Percentiles rank a stretch among this genome's conserved stretches.
phyloP scores from a whole-genome alignment of 1,140 invertebrate genomes.

The Batillaria attramentaria region DNA sequence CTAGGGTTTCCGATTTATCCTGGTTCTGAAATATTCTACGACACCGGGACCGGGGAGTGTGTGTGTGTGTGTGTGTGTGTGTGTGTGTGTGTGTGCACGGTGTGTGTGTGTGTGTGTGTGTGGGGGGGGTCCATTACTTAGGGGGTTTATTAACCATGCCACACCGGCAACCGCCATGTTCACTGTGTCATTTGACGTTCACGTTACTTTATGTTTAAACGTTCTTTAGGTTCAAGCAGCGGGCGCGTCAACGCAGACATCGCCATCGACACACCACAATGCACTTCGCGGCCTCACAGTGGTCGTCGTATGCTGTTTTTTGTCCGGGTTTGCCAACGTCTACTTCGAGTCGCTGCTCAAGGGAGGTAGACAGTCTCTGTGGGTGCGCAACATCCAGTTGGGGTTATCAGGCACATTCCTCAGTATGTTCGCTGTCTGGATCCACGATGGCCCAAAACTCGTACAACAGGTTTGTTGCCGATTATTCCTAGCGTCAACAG shows the following conservation, averaged over 20 bases:
- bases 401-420: slow-evolving; percentile 75
- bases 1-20: no score
- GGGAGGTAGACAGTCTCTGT: slow-evolving; percentile 90
- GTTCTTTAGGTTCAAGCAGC: slow-evolving; percentile 64
- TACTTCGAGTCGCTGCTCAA: slow-evolving; percentile 99
- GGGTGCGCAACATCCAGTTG: slow-evolving; percentile 79
- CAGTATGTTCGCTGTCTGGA: slow-evolving; percentile 71
- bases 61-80: no score
- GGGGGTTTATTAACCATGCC: no score
- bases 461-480: slow-evolving; percentile 56
- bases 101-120: no score
- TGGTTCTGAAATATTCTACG: no score
- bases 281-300: slow-evolving; percentile 88
- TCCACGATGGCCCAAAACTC: slow-evolving; percentile 72
- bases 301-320: slow-evolving; percentile 89
- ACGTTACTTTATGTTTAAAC: no score
- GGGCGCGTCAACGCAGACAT: not conserved
- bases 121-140: no score
- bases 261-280: slow-evolving; percentile 63
- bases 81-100: no score
- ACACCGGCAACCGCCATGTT: no score
- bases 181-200: no score
- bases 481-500: no score
- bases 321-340: slow-evolving; percentile 98
- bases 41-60: no score